A percentile compares a stretch with the other conserved stretches of the same genome.
Evolutionary conservation across 2,888 invertebrate species (phyloP).

Genomic region (Eudasyphora cyanicolor): DNA sequence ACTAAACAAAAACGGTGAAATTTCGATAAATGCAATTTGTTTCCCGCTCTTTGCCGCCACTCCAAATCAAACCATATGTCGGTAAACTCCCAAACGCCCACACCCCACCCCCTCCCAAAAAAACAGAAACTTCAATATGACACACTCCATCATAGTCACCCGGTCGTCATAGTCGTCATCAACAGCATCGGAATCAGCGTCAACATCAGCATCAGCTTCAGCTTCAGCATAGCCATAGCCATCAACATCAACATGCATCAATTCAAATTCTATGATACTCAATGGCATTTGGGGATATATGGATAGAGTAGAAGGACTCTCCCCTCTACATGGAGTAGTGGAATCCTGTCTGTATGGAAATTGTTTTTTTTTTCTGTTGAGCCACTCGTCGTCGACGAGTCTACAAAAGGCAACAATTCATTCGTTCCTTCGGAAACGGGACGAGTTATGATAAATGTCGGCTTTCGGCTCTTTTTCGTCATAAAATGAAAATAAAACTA

Average conservation of each 20-base stretch:
- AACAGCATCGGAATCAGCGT: background rate
- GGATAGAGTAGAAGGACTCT: too few species aligned
- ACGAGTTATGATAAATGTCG: constrained; percentile 44
- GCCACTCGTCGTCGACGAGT: background rate
- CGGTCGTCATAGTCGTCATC: constrained; percentile 34
- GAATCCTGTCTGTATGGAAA: background rate
- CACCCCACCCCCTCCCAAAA: background rate
- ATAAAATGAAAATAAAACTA: background rate
- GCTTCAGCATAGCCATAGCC: background rate
- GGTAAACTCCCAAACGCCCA: background rate
- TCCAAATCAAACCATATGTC: background rate
- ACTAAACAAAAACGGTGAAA: background rate
- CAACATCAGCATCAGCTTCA: background rate
- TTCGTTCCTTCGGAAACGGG: background rate
- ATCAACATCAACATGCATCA: constrained; percentile 12
- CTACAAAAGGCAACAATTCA: constrained; percentile 15
- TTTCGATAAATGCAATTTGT: constrained; percentile 31
- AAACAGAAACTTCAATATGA: constrained; percentile 32
- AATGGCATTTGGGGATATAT: background rate
- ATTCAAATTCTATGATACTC: constrained; percentile 30
- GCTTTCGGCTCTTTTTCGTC: background rate
- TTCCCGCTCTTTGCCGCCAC: background rate
- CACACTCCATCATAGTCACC: background rate
- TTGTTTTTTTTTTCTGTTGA: too few species aligned
- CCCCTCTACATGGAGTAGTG: too few species aligned